phyloP scores from a whole-genome alignment of 2,888 invertebrate species.

The Drosophila pullipes region DNA sequence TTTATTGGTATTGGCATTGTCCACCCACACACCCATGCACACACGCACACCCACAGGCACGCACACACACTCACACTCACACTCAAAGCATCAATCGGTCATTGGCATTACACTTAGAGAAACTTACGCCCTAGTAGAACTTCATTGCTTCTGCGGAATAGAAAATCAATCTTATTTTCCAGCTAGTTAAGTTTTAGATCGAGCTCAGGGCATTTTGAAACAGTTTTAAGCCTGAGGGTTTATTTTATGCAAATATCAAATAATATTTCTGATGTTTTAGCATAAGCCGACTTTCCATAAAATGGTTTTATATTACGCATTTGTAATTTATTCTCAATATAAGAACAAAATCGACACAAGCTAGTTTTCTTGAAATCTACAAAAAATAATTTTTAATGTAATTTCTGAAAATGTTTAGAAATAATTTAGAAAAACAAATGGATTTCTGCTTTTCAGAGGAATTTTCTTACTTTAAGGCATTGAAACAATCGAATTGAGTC shows the following conservation, averaged over 20 bases:
- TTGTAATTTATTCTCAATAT: neutral
- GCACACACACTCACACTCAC: neutral
- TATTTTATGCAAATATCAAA: neutral
- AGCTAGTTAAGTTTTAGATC: neutral
- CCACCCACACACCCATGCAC: conserved; percentile 7
- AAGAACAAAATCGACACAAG: neutral
- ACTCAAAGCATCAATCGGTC: conserved; percentile 19
- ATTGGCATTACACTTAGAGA: conserved; percentile 12
- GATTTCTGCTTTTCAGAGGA: neutral
- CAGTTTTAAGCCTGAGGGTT: neutral
- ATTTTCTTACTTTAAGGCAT: too few species aligned
- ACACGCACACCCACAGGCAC: conserved; percentile 5
- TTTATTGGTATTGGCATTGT: conserved; percentile 20
- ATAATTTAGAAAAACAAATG: neutral
- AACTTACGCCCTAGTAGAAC: neutral
- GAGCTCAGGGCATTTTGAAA: neutral
- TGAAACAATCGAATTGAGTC: neutral
- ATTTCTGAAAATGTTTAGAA: neutral
- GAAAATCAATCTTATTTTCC: neutral
- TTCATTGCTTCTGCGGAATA: neutral
- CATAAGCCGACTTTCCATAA: neutral
- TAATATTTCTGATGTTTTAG: neutral
- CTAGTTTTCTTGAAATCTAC: neutral
- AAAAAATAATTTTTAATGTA: neutral
- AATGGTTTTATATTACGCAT: neutral